Conservation (phyloP, 2,888 invertebrate genomes). For the Meliscaeva auricollis region DNA sequence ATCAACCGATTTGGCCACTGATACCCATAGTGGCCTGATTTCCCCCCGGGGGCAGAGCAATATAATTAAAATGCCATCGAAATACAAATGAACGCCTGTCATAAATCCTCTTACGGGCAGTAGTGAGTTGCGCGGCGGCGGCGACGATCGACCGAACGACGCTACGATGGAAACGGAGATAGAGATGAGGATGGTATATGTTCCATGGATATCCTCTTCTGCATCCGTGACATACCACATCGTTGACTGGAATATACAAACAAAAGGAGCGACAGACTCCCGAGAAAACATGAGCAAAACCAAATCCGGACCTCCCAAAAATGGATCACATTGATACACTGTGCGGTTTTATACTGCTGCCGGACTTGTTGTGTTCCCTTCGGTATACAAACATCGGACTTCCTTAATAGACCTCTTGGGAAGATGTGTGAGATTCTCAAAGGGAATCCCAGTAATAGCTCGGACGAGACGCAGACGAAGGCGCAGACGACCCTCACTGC, state of each 20-base stretch:
- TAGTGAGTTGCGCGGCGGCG: conserved; percentile 4
- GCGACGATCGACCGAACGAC: not conserved
- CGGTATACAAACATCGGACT: conserved; percentile 22
- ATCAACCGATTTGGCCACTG: conserved; percentile 58
- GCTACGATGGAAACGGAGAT: not conserved
- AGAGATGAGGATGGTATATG: too few relatives aligned
- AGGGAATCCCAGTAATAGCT: conserved; percentile 72
- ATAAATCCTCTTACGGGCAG: conserved; percentile 75
- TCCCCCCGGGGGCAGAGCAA: conserved; percentile 75
- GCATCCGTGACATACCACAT: conserved; percentile 72
- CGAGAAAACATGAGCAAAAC: conserved; percentile 58
- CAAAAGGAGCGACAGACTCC: conserved; percentile 63
- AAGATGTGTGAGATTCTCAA: conserved; percentile 71
- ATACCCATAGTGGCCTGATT: conserved; percentile 75
- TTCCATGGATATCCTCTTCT: conserved; percentile 43
- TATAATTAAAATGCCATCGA: conserved; percentile 76
- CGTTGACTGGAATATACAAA: conserved; percentile 55
- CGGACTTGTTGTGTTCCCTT: conserved; percentile 56
- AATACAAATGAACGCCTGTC: conserved; percentile 76
- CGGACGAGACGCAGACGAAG: conserved; percentile 13
- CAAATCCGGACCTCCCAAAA: conserved; percentile 76
- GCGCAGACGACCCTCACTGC: not conserved
- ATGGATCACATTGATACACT: conserved; percentile 70
- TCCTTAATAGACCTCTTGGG: conserved; percentile 68
- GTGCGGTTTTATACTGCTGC: conserved; percentile 16